Evolutionary conservation across 1,140 invertebrate species (phyloP), one percentile per base, ranked within the genome.

Genomic region (Hycleus cichorii): DNA sequence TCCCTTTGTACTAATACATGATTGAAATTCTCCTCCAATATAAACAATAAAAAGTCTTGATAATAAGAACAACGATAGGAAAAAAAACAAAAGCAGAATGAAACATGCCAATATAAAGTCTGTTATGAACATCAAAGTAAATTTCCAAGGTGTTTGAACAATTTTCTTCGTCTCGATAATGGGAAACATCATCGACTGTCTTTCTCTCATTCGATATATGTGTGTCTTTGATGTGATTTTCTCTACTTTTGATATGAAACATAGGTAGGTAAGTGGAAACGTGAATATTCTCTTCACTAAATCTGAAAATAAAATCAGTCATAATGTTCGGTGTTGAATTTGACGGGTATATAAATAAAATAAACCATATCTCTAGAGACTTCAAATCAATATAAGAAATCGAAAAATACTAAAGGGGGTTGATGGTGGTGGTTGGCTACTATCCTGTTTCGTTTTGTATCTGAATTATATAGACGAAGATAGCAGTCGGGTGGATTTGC

Each of bases 191-290:
- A 47, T 11, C 39, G 49, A 50, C 55, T 18, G 18, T 18, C 18
- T 18, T 18, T 18, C 18, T 18, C 18, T 18, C 18, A 18, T 18
- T 18, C 18, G 18, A 18, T 18, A 18, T 18, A 18, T 18, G 18
- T 18, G 18, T 18, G 18, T 18, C 18, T 64, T 64, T 64, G 62
- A 64, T 60, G 56, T 52, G 58, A 60, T 64, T 64, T 64, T 57
- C 18, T 18, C 18, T 1, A 18, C 18, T 18, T 64, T 64, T 64
- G 62, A 64, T 60, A 58, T 60, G 56, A 51, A 60, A 59, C 58
- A 59, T 60, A 58, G 32, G 18, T 18, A 18, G 12, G 12, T 12
- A 12, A 12, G 18, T 18, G 57, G 56, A 51, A 60, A 59, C 62
- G 60, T 63, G 62, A 59, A 64, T 64, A 64, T 64, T 47, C 49